Base-by-base conservation (phyloP, 2,113 vertebrate genomes). In the Mionectes macconnelli region DNA sequence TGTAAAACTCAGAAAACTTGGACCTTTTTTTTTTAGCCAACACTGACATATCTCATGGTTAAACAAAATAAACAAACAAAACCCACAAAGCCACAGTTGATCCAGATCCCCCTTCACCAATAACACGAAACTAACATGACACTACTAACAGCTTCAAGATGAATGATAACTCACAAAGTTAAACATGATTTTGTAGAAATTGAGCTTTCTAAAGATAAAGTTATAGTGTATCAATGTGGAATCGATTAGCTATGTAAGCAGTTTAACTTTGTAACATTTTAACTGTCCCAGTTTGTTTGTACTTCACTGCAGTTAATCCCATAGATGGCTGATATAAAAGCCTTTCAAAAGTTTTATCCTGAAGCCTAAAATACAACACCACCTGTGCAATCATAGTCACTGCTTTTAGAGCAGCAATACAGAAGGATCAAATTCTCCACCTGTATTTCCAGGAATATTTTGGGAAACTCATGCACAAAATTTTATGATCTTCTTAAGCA, bases 321-420 rank as follows among this genome's bases (percentile, higher is more conserved):
- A 8, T 4, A n/a, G 11, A 50, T 0, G 0, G 20, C 11, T 45
- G 24, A 69, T 31, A n/a, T 1, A 82, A 59, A 75, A 73, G 19
- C 9, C 37, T 53, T 56, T 17, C 7, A 7, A 23, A 79, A 62
- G 37, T 69, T 77, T 70, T 52, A n/a, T 60, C 79, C 28, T 15
- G 33, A 88, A 80, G 28, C 24, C 30, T 76, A 64, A 68, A 92
- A 56, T 4, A 0, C 10, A 82, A 49, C 25, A 42, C 27, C 30
- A 52, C 23, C 39, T 20, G 55, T n/a, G 60, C 10, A 47, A 15
- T 12, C 35, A 52, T 8, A 76, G 10, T 80, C 33, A 60, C 35
- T 56, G 30, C 11, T 83, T 66, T 69, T 35, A 83, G 2, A 88
- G 22, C 5, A 67, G 25, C 30, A 78, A 78, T n/a, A 70, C 42